Percentiles rank a stretch among this genome's conserved stretches.
These are phyloP conservation scores for Fulica atra DNA, from an alignment of 2,113 vertebrate species.

Conservation along the genomic window DNA sequence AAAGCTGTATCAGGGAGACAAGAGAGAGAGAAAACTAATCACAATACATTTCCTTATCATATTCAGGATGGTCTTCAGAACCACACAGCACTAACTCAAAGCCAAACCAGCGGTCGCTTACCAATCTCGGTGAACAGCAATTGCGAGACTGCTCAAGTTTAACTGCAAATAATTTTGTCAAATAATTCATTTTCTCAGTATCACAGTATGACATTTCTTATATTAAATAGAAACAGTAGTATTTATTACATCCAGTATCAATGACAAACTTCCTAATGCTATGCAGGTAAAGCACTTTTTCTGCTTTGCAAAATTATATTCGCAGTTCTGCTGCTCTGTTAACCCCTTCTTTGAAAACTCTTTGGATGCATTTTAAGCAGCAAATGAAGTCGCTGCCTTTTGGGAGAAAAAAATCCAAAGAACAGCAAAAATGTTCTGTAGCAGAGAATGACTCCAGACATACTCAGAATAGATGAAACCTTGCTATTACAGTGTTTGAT, in stretches of 20 bases:
- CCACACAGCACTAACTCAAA: conserved; percentile 61
- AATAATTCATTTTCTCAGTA: conserved; percentile 38
- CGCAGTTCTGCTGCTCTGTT: neutral
- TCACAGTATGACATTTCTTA: neutral
- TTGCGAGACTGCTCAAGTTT: conserved; percentile 25
- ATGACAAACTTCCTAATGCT: neutral
- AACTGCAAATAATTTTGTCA: conserved; percentile 67
- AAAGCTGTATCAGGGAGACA: conserved; percentile 41
- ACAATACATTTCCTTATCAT: neutral
- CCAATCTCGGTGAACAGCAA: conserved; percentile 20
- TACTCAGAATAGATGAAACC: neutral
- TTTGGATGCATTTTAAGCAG: neutral
- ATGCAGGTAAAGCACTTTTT: neutral
- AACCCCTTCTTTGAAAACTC: neutral
- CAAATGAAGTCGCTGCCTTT: neutral
- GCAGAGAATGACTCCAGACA: neutral
- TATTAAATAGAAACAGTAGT: neutral
- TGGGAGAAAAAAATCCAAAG: neutral
- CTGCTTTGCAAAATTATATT: neutral
- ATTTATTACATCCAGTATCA: neutral
- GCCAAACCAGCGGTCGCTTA: conserved; percentile 53
- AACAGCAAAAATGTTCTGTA: neutral
- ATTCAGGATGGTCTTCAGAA: conserved; percentile 7
- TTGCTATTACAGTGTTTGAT: neutral
- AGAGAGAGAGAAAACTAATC: conserved; percentile 42